Conservation (phyloP, 2,797 vertebrate genomes). For the Danio choprae region DNA sequence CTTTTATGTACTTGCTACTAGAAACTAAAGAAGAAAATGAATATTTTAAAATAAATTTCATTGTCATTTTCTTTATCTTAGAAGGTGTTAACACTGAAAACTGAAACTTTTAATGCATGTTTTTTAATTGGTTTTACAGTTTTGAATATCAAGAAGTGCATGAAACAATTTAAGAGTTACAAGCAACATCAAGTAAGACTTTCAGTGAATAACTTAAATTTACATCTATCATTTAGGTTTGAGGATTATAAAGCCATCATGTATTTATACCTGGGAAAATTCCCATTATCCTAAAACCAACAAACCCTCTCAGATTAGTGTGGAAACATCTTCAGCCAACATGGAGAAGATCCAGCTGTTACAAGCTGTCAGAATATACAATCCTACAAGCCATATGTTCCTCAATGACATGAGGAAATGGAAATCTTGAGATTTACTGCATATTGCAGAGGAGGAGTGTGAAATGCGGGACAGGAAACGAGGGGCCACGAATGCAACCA, state of each 20-base stretch:
- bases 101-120: no score
- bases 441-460: constrained; percentile 43
- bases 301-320: neutral
- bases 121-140: no score
- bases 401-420: neutral
- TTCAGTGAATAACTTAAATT: neutral
- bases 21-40: no score
- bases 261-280: neutral
- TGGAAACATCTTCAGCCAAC: neutral
- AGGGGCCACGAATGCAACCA: constrained; percentile 45
- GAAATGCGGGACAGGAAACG: constrained; percentile 51
- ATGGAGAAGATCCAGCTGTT: constrained; percentile 23
- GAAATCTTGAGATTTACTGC: constrained; percentile 40
- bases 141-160: no score
- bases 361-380: constrained; percentile 9
- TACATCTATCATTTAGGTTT: neutral
- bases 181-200: neutral
- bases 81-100: no score
- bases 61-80: no score
- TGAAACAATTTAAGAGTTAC: no score
- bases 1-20: no score
- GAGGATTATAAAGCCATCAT: neutral
- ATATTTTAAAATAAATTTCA: no score
- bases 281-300: neutral
- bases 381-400: constrained; percentile 26